Evolutionary conservation across 2,797 vertebrate species (phyloP).

Genomic region (Notolepis coatsorum): DNA sequence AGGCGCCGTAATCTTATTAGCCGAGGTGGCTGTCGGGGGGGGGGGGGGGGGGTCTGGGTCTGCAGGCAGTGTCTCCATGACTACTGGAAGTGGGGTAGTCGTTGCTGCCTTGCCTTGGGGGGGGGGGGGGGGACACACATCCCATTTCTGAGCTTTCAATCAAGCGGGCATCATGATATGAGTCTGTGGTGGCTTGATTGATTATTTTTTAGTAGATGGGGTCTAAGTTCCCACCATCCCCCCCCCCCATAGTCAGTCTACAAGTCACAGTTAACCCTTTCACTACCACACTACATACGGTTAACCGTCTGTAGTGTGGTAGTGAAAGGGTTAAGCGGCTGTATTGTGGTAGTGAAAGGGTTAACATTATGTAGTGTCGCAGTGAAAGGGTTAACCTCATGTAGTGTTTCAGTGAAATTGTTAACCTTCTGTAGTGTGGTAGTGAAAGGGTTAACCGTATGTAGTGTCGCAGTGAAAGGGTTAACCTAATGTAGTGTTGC

Average conservation of each 20-base stretch:
- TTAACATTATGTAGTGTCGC: too few species aligned
- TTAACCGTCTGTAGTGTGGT: too few species aligned
- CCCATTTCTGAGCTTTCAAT: conserved; percentile 23
- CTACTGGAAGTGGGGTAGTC: not conserved
- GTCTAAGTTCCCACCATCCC: not conserved
- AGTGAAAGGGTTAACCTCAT: too few species aligned
- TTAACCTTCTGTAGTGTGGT: too few species aligned
- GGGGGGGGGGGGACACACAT: conserved; percentile 6
- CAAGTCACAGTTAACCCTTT: not conserved
- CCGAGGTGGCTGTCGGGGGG: not conserved
- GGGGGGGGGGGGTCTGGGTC: too few species aligned
- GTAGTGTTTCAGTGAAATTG: too few species aligned
- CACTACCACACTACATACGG: too few species aligned
- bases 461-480: too few species aligned
- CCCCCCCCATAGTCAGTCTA: not conserved
- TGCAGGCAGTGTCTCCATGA: not conserved
- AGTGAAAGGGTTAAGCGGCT: too few species aligned
- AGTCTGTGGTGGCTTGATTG: not conserved
- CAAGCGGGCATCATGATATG: not conserved
- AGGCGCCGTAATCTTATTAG: conserved; percentile 35
- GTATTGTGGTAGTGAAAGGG: too few species aligned
- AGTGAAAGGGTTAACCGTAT: too few species aligned
- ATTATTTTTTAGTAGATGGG: conserved; percentile 10
- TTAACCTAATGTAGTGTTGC: too few species aligned
- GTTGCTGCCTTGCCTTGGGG: not conserved